Base-by-base conservation (phyloP, 2,113 vertebrate species). In the Pogona vitticeps region DNA sequence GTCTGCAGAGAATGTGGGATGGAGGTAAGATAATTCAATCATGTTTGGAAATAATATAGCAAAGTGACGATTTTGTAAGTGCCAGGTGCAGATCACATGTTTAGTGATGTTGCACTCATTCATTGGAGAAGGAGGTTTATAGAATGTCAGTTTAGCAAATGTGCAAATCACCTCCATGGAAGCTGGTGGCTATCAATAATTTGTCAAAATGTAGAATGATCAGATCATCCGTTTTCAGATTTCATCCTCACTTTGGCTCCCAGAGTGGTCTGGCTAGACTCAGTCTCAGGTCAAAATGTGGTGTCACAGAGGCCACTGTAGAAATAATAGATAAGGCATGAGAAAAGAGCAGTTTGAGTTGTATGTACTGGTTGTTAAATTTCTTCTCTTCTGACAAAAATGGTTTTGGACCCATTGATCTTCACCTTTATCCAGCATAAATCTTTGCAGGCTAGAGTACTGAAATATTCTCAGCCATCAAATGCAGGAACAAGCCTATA, bases 1-100 rank as follows among this genome's bases (percentile, higher is more conserved):
- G 96, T 90, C 89, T 96, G 91, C 83, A 85, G 90, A 94, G 92
- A 90, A 91, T 95, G 77, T 94, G 93, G 72, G 95, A 95, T 80
- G 93, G 96, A 95, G 96, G 96, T 97, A 95, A 96, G 23, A 65
- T 65, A 65, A 65, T 21, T 5, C 61, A 65, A 20, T 10, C 46
- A 52, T 52, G 46, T 52, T 52, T 10, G 46, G 10, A 67, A 68
- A 1, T 42, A 68, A 40, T 73, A 33, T 59, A 1, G 0, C 0
- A 10, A 13, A 70, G 13, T 10, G 46, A 10, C 46, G 10, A 52
- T 52, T 52, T 52, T 52, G 0, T 0, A 38, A 78, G 31, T 1
- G 28, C n/a, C 23, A 83, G 52, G 23, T 76, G 21, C 38, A 36
- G 46, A 82, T 71, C 52, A 28, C n/a, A n/a, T n/a, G n/a, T 17